Evolutionary conservation across 2,797 vertebrate species (phyloP).

Genomic region (Phataginus tricuspis): DNA sequence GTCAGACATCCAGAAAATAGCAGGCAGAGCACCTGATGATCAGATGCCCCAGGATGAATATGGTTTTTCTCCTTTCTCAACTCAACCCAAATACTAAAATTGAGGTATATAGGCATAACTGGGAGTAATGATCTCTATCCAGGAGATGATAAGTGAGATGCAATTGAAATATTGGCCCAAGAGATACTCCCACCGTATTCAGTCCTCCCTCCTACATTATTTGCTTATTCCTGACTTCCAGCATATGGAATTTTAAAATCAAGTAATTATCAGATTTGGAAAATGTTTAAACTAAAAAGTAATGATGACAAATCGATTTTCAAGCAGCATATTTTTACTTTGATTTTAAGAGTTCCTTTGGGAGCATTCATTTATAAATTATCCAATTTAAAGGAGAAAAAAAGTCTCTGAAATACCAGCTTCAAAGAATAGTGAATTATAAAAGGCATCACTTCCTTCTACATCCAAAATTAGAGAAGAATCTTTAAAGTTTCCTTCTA

Average conservation of each 20-base stretch:
- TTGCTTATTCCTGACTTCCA: conserved; percentile 11
- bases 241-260: conserved; percentile 54
- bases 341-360: conserved; percentile 23
- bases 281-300: conserved; percentile 48
- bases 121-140: neutral
- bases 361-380: conserved; percentile 67
- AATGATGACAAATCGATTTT: conserved; percentile 39
- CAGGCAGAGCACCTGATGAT: neutral
- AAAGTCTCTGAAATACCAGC: conserved; percentile 36
- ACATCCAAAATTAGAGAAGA: conserved; percentile 23
- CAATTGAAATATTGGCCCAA: neutral
- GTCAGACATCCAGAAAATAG: neutral
- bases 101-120: neutral
- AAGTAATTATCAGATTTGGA: conserved; percentile 43
- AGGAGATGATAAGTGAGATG: neutral
- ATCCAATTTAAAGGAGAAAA: neutral
- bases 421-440: conserved; percentile 55
- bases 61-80: neutral
- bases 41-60: neutral
- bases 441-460: conserved; percentile 7
- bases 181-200: neutral
- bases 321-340: conserved; percentile 41
- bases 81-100: neutral
- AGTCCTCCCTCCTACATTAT: neutral
- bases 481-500: neutral